These are phyloP conservation scores for Aramus guarauna DNA, from an alignment of 2,113 vertebrate species.

Conservation along the genomic window DNA sequence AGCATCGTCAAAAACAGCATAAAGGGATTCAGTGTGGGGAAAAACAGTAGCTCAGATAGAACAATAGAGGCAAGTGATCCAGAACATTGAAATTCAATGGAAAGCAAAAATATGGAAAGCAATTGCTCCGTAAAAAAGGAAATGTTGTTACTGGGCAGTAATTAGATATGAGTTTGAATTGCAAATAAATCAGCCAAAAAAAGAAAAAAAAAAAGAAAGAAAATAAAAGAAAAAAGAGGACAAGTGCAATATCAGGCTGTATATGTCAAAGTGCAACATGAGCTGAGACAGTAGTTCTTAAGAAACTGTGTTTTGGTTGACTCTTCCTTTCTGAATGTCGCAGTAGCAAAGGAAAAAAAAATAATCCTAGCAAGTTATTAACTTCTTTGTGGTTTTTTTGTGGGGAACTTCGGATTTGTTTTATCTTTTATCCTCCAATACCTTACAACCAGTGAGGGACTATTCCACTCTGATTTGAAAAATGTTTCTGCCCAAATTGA, in stretches of 20 bases:
- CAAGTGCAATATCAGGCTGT: background rate
- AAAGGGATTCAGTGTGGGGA: slow-evolving; percentile 44
- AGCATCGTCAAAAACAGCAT: slow-evolving; percentile 5
- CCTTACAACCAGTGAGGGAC: background rate
- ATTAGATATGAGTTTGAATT: slow-evolving; percentile 59
- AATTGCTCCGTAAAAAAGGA: slow-evolving; percentile 47
- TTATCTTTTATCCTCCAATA: background rate
- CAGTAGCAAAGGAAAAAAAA: background rate
- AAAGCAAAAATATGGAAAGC: slow-evolving; percentile 63
- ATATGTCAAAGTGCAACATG: background rate
- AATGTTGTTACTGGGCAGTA: slow-evolving; percentile 58
- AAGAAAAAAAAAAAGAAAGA: background rate
- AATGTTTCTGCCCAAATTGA: slow-evolving; percentile 1
- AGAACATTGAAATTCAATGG: slow-evolving; percentile 63
- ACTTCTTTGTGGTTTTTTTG: background rate
- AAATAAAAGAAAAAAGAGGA: background rate
- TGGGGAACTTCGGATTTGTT: background rate
- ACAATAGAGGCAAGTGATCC: slow-evolving; percentile 62
- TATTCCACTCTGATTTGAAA: background rate
- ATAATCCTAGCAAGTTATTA: background rate
- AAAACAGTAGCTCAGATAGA: slow-evolving; percentile 43
- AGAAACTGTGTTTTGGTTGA: background rate
- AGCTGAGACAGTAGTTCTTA: background rate
- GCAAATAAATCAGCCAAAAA: slow-evolving; percentile 40
- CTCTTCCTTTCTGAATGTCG: background rate